Percentiles rank a stretch among this genome's conserved stretches.
Evolutionary conservation across 2,113 vertebrate species (phyloP).

Genomic region (Delphinus delphis): DNA sequence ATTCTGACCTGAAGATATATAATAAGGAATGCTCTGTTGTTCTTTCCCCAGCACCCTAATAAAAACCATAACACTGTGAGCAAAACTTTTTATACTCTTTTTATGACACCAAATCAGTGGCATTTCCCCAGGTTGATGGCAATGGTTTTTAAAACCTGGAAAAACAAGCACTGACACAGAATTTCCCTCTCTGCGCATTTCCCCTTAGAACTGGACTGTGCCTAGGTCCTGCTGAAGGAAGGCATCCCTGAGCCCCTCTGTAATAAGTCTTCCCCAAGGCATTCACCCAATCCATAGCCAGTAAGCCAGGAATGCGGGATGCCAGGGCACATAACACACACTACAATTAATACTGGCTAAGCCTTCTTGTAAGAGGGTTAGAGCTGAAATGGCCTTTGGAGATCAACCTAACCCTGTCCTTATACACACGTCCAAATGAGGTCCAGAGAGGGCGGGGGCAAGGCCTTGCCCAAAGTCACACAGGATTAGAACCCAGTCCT

Average conservation of each 20-base stretch:
- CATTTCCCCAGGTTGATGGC: constrained; percentile 27
- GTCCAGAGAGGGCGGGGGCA: not conserved
- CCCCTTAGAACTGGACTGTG: not conserved
- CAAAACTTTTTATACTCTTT: constrained; percentile 58
- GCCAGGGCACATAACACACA: not conserved
- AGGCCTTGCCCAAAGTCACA: not conserved
- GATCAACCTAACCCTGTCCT: not conserved
- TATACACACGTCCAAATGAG: not conserved
- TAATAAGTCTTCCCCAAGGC: not conserved
- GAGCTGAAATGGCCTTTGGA: not conserved
- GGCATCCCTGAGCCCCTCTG: not conserved
- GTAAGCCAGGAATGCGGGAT: not conserved
- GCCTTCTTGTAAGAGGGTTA: not conserved
- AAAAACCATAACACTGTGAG: constrained; percentile 46
- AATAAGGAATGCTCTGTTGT: constrained; percentile 48
- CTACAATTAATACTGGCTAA: not conserved
- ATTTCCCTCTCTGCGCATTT: constrained; percentile 2
- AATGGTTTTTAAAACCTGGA: constrained; percentile 41
- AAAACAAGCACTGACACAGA: constrained; percentile 32
- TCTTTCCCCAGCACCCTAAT: constrained; percentile 56
- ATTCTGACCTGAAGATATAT: constrained; percentile 57
- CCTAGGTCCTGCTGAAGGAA: not conserved
- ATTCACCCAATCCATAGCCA: not conserved
- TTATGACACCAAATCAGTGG: constrained; percentile 55
- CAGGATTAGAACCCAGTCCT: not conserved